Evolutionary conservation across 2,888 invertebrate species (phyloP), one percentile per base, ranked within the genome.

Genomic region (Ecliptopera silaceata): DNA sequence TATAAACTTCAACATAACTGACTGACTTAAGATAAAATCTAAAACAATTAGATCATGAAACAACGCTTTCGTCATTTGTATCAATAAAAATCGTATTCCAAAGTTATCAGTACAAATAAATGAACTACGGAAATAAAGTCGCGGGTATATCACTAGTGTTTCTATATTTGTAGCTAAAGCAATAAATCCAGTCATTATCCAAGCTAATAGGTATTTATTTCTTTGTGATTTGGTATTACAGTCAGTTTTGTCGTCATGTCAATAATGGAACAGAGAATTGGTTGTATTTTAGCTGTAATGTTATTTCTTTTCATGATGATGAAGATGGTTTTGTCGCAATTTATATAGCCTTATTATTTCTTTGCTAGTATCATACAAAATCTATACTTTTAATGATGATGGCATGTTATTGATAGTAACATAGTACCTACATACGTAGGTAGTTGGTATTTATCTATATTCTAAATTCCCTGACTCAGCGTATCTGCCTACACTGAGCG

Each of bases 181-280:
- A 71, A 74, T 76, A 76, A 74, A 74, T 74, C 65, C 39, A 57
- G 63, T 69, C 68, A 72, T 72, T 72, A 70, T 69, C 68, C 68
- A 69, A 72, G 65, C 72, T 72, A 69, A 74, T 72, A 70, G 69
- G 70, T 71, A 74, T 71, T 74, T 72, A 72, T 72, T 72, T 66
- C 65, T 69, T 56, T 67, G 64, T 63, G 66, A 67, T 70, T 68
- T 72, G 51, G 66, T 51, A 70, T 71, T 68, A 71, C 63, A 63
- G 65, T 63, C 60, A 64, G 59, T 60, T 68, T 61, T 63, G 51
- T 63, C 56, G 48, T 63, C 50, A 57, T 62, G 56, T 61, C 36
- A 58, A 64, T 64, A 64, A 54, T 61, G 51, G 48, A 53, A 53
- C 26, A 57, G n/a, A 29, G 29, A 53, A 45, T 53, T 53, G 44